Conservation (phyloP, 2,113 vertebrate genomes). For the Tychaedon coryphoeus region DNA sequence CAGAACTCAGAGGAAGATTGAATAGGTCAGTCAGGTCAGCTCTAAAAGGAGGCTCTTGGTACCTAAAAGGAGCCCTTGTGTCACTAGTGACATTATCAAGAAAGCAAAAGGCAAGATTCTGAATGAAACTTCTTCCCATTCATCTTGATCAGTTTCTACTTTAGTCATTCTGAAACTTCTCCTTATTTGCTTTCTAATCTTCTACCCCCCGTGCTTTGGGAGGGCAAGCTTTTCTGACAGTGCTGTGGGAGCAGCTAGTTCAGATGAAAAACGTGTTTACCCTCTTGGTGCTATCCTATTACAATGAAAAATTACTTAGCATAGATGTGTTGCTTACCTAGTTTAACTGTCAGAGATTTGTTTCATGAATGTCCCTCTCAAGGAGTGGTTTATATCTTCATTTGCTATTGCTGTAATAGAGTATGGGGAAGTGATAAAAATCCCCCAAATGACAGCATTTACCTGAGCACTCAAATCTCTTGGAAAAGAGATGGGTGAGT, state of each 20-base stretch:
- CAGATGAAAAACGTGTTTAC: not conserved
- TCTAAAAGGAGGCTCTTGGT: not conserved
- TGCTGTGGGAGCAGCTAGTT: not conserved
- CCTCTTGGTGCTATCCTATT: slow-evolving; percentile 37
- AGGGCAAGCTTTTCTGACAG: not conserved
- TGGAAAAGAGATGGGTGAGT: not conserved
- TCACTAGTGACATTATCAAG: not conserved
- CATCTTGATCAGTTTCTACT: not conserved
- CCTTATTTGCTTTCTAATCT: not conserved
- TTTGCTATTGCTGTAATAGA: not conserved
- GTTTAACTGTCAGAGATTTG: not conserved
- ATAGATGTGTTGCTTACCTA: not conserved
- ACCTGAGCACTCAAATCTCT: not conserved
- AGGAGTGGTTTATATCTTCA: not conserved
- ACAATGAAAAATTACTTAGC: not conserved
- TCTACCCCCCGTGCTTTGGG: not conserved
- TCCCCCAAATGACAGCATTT: not conserved
- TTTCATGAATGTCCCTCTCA: not conserved
- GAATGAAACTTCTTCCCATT: not conserved
- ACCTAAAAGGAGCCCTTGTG: not conserved
- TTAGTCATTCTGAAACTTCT: not conserved
- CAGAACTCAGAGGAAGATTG: not conserved
- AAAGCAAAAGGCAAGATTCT: not conserved
- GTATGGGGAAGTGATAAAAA: not conserved
- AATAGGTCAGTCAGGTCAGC: not conserved